Conservation (phyloP, 2,888 invertebrate genomes). For the Melipona bicolor region DNA sequence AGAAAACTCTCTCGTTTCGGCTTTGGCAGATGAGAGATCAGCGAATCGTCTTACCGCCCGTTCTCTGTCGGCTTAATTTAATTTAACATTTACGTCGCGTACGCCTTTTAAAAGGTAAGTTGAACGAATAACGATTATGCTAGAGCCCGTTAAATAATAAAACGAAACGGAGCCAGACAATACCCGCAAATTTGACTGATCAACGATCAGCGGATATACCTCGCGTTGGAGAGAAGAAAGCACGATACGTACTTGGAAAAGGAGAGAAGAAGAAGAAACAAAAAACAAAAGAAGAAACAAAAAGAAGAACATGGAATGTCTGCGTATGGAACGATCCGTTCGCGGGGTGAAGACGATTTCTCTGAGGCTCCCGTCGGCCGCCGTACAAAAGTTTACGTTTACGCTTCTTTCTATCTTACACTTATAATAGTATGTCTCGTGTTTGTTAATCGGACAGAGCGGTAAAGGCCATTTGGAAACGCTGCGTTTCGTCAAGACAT, state of each 20-base stretch:
- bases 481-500: conserved; percentile 66
- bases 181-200: neutral
- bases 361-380: conserved; percentile 74
- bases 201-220: neutral
- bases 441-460: conserved; percentile 37
- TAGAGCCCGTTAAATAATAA: conserved; percentile 47
- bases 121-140: conserved; percentile 67
- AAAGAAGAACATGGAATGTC: conserved; percentile 76
- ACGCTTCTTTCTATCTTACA: conserved; percentile 66
- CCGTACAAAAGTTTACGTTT: conserved; percentile 59
- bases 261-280: neutral
- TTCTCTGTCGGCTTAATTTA: conserved; percentile 57
- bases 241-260: neutral
- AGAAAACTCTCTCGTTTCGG: conserved; percentile 63
- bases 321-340: conserved; percentile 78
- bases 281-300: neutral
- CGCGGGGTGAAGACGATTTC: conserved; percentile 65
- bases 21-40: conserved; percentile 73
- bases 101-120: conserved; percentile 31
- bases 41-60: conserved; percentile 69
- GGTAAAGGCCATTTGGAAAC: conserved; percentile 73
- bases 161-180: neutral
- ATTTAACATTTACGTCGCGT: conserved; percentile 53
- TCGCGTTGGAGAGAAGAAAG: conserved; percentile 20
- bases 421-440: conserved; percentile 41